phyloP scores from a whole-genome alignment of 2,888 invertebrate genomes.

The Tanypteryx hageni region DNA sequence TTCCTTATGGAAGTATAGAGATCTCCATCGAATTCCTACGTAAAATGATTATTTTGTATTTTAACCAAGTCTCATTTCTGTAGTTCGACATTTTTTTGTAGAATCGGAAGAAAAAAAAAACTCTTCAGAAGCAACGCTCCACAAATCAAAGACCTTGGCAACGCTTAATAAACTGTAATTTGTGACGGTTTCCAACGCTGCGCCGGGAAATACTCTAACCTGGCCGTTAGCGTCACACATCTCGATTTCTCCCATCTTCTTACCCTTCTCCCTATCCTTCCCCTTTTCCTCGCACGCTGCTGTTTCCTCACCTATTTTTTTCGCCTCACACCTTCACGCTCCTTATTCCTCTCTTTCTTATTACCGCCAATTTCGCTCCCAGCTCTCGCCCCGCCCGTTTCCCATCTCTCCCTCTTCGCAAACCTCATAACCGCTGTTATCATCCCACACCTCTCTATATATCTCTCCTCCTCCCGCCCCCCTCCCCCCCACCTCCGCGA shows the following conservation, averaged over 20 bases:
- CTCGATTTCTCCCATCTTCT: background rate
- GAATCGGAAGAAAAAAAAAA: background rate
- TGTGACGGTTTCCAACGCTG: background rate
- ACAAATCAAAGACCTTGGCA: background rate
- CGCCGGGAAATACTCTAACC: background rate
- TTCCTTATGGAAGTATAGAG: too few species aligned
- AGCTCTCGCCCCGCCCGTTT: background rate
- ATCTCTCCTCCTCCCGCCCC: background rate
- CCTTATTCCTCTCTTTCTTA: background rate
- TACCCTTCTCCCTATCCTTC: background rate
- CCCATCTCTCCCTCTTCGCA: background rate
- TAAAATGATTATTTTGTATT: too few species aligned
- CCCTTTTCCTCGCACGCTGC: background rate
- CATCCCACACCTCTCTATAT: background rate
- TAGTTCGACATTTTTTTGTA: too few species aligned
- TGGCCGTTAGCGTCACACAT: background rate
- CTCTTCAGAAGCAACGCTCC: background rate
- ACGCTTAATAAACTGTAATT: background rate
- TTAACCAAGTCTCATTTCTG: too few species aligned
- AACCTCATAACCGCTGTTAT: background rate
- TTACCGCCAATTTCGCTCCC: background rate
- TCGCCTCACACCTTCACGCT: too few species aligned
- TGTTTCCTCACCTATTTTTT: too few species aligned
- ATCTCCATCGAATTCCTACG: too few species aligned
- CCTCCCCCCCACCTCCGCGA: background rate